Percentiles rank a stretch among this genome's conserved stretches.
phyloP scores from a whole-genome alignment of 2,797 vertebrate genomes.

The Fistularia tabacaria region DNA sequence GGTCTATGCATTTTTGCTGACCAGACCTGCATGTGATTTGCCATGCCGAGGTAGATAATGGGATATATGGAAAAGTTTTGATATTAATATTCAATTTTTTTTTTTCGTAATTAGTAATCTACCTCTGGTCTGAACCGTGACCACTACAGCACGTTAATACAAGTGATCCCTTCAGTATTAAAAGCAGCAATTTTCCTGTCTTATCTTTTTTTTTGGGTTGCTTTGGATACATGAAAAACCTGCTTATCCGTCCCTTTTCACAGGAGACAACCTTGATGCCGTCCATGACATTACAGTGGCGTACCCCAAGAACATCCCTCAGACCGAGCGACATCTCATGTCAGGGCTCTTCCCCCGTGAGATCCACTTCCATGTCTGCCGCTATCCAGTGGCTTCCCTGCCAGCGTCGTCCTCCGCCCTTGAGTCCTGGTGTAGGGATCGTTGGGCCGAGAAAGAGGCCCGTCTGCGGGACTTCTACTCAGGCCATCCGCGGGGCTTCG shows the following conservation, averaged over 20 bases:
- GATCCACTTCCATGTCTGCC: slow-evolving; percentile 92
- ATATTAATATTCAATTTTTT: too few species aligned
- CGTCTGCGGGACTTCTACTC: slow-evolving; percentile 85
- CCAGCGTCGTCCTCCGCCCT: slow-evolving; percentile 78
- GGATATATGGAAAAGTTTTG: too few species aligned
- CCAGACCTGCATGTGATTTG: too few species aligned
- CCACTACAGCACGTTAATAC: too few species aligned
- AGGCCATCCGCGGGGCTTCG: slow-evolving; percentile 75
- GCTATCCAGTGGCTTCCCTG: slow-evolving; percentile 80
- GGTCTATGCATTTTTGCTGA: too few species aligned
- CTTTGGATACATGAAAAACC: background rate
- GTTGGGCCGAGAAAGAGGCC: slow-evolving; percentile 92
- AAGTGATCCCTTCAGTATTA: too few species aligned
- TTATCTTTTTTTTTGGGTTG: too few species aligned
- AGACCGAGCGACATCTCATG: slow-evolving; percentile 92
- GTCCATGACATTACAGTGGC: slow-evolving; percentile 96
- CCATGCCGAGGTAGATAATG: too few species aligned
- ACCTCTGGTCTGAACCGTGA: too few species aligned
- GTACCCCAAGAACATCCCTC: slow-evolving; percentile 93
- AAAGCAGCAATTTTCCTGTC: too few species aligned
- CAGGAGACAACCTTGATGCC: slow-evolving; percentile 91
- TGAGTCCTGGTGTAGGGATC: slow-evolving; percentile 88
- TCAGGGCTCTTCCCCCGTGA: slow-evolving; percentile 87
- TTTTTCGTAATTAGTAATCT: too few species aligned
- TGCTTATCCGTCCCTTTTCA: background rate